A percentile compares a stretch with the other conserved stretches of the same genome.
Conservation (phyloP, 2,888 invertebrate species). For the Hetaerina titia region DNA sequence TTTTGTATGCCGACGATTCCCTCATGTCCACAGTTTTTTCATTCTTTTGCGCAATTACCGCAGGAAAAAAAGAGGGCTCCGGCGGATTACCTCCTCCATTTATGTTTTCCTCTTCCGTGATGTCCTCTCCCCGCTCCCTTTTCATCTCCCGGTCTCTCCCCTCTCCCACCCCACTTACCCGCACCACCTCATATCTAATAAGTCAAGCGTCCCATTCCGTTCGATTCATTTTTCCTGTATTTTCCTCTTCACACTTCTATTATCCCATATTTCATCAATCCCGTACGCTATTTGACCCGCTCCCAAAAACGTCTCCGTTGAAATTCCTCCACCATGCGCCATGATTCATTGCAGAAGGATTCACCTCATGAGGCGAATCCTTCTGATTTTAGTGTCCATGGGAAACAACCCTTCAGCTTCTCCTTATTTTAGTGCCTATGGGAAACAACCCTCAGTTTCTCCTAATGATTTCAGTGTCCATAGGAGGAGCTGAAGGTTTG, state of each 20-base stretch:
- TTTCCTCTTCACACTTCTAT: background rate
- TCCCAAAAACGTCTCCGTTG: background rate
- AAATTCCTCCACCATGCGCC: background rate
- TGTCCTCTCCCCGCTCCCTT: background rate
- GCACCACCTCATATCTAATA: slow-evolving; percentile 1
- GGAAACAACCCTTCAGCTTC: no score
- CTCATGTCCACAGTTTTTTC: slow-evolving; percentile 36
- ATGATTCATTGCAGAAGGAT: background rate
- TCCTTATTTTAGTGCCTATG: no score
- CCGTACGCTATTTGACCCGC: background rate
- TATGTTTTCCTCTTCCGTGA: slow-evolving; percentile 26
- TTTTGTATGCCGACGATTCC: slow-evolving; percentile 26
- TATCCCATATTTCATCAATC: background rate
- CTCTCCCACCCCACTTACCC: background rate
- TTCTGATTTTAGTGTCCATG: no score
- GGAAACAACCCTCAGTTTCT: no score
- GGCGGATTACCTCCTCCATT: slow-evolving; percentile 28
- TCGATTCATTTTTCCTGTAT: background rate
- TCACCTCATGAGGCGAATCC: background rate
- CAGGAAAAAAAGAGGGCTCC: background rate
- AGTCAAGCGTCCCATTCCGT: slow-evolving; percentile 5
- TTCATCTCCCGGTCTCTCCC: background rate
- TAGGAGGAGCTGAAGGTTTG: background rate
- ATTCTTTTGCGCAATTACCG: slow-evolving; percentile 40
- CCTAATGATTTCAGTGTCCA: background rate